Evolutionary conservation across 2,888 invertebrate genomes (phyloP), one percentile per base, ranked within the genome.

Genomic region (Pollenia griseotomentosa): DNA sequence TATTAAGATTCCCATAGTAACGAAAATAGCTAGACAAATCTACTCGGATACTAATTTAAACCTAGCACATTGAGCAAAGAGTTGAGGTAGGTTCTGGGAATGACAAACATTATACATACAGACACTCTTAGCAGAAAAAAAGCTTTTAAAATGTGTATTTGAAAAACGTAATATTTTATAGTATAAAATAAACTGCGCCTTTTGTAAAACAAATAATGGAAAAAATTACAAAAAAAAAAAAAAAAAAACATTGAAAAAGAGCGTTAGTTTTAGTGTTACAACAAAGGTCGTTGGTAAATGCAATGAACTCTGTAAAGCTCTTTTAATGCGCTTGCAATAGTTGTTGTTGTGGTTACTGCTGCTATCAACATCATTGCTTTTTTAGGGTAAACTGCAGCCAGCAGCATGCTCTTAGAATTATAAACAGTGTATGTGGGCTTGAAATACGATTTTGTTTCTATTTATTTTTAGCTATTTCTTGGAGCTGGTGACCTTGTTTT

Each of bases 401-500:
- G 12, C 61, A 63, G 23, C 46, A 48, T 33, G 42, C 59, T 57
- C 53, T 65, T 44, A 23, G 53, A 57, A 16, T 4, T 57, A 55
- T 2, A 33, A 33, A 33, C 33, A 79, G 11, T 65, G 8, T n/a
- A 2, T 19, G 48, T 48, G 48, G 48, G 40, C n/a, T 71, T 44
- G 16, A 44, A 63, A 33, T 59, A 19, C 33, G 4, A 12, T 40
- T 44, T 51, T 75, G 46, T 66, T 61, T 55, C 16, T 55, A 73
- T 46, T 84, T 87, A 87, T 87, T 87, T 87, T 87, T 87, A 87
- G 81, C 51, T 55, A 70, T 77, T 70, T 82, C 81, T 82, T 75
- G 81, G 81, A 84, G 87, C 87, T 87, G 84, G 77, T 84, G 87
- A 87, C 87, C 87, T 87, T 87, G 87, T 87, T 87, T 81, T 87